Percentiles rank a stretch among this genome's conserved stretches.
Conservation (phyloP, 2,888 invertebrate species). For the Drosophila austrosaltans region DNA sequence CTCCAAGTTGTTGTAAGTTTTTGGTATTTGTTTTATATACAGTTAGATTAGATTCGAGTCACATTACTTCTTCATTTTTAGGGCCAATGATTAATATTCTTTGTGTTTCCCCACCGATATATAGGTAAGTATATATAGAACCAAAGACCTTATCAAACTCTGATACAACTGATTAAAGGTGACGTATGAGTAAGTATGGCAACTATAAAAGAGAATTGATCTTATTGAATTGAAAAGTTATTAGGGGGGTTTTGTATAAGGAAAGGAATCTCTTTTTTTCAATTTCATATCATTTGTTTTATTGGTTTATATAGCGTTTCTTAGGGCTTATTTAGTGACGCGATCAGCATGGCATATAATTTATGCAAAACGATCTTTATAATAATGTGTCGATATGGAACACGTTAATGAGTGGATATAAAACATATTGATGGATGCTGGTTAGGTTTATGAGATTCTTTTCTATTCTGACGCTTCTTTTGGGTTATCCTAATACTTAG, state of each 20-base stretch:
- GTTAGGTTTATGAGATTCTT: too few species aligned
- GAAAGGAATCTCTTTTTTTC: background rate
- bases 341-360: too few species aligned
- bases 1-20: background rate
- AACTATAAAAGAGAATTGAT: background rate
- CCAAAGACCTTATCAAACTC: slow-evolving; percentile 28
- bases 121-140: background rate
- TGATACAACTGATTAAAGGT: slow-evolving; percentile 5
- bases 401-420: too few species aligned
- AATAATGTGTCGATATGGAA: too few species aligned
- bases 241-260: too few species aligned
- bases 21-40: background rate
- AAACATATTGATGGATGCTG: too few species aligned
- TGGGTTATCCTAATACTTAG: too few species aligned
- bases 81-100: background rate
- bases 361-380: too few species aligned
- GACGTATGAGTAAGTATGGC: slow-evolving; percentile 45
- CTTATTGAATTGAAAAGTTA: background rate
- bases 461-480: too few species aligned
- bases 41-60: slow-evolving; percentile 4
- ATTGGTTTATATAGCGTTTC: too few species aligned
- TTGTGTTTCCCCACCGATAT: background rate
- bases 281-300: background rate
- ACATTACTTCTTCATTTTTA: background rate
- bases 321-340: too few species aligned